These are phyloP conservation scores for Cheumatopsyche charites DNA, from an alignment of 1,140 invertebrate genomes.

Conservation along the genomic window DNA sequence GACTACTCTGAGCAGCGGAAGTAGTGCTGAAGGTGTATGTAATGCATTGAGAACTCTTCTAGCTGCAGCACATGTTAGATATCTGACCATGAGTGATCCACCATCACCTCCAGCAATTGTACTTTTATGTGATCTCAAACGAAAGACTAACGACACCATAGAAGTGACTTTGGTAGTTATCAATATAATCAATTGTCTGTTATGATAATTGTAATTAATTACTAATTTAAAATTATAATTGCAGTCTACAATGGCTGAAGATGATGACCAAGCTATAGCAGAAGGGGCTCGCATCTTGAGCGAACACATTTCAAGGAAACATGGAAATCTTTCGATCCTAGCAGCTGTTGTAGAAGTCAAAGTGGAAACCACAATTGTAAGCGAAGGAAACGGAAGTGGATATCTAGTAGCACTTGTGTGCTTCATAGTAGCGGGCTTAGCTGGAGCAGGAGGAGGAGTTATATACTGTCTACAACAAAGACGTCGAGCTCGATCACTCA, in stretches of 20 bases:
- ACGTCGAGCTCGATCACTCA: conserved; percentile 60
- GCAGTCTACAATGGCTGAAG: conserved; percentile 58
- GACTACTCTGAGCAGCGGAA: conserved; percentile 68
- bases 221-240: conserved; percentile 48
- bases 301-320: conserved; percentile 72
- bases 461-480: conserved; percentile 62
- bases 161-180: conserved; percentile 83
- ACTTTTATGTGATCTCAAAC: conserved; percentile 81
- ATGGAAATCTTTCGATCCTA: conserved; percentile 67
- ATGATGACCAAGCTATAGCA: conserved; percentile 63
- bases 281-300: conserved; percentile 71
- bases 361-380: conserved; percentile 72
- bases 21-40: conserved; percentile 76
- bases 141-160: conserved; percentile 78
- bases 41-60: conserved; percentile 70
- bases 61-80: conserved; percentile 63
- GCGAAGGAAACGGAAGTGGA: conserved; percentile 55
- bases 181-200: not conserved
- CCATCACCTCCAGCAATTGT: conserved; percentile 66
- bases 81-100: conserved; percentile 38
- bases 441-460: conserved; percentile 55
- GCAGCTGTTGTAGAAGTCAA: conserved; percentile 81
- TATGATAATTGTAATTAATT: not conserved
- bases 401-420: conserved; percentile 53
- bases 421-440: conserved; percentile 55